These are phyloP conservation scores for Tarsius wallacei DNA, from an alignment of 2,797 vertebrate species.

Conservation along the genomic window DNA sequence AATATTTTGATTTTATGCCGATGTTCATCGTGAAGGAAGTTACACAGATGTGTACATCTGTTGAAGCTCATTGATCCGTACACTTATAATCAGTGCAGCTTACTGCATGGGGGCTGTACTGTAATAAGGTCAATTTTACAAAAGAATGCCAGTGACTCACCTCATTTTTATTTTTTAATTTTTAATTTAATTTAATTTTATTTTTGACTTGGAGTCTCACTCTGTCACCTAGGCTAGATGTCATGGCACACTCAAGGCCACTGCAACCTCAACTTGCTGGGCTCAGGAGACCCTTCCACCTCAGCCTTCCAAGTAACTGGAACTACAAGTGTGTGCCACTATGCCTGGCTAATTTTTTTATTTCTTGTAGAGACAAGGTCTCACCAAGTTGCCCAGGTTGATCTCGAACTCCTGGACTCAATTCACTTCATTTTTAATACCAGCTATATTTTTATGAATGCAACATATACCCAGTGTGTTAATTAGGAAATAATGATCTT, in stretches of 20 bases:
- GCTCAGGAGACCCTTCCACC: too few species aligned
- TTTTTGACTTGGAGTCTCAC: too few species aligned
- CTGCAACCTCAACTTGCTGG: too few species aligned
- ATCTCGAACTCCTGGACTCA: background rate
- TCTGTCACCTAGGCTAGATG: too few species aligned
- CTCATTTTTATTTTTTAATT: background rate
- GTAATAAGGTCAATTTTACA: background rate
- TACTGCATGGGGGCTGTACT: background rate
- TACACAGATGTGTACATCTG: background rate
- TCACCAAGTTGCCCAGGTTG: too few species aligned
- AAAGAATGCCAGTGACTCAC: background rate
- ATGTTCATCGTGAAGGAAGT: background rate
- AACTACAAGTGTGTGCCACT: too few species aligned
- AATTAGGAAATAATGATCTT: conserved; percentile 80
- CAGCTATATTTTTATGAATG: conserved; percentile 59
- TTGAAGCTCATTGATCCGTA: background rate
- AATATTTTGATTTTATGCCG: background rate
- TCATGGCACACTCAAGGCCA: too few species aligned
- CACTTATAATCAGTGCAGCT: background rate
- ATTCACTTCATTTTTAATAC: background rate
- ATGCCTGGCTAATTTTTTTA: too few species aligned
- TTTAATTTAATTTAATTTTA: too few species aligned
- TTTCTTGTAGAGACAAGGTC: too few species aligned
- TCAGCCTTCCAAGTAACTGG: too few species aligned
- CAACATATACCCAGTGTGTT: conserved; percentile 43